These are phyloP conservation scores for Euproctis similis DNA, from an alignment of 2,888 invertebrate species.

Conservation along the genomic window DNA sequence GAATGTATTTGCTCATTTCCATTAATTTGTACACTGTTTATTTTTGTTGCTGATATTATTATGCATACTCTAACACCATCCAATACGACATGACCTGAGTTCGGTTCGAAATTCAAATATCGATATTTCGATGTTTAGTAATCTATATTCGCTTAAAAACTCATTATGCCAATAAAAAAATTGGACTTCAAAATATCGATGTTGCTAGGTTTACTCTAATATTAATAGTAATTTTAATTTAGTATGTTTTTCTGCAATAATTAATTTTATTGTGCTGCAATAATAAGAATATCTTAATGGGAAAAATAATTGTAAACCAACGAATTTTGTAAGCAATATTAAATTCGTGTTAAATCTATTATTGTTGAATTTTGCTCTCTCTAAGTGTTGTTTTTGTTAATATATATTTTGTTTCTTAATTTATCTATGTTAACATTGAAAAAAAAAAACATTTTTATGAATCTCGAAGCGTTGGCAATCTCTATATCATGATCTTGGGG, in stretches of 20 bases:
- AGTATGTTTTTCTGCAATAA: slow-evolving; percentile 39
- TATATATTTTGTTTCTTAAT: slow-evolving; percentile 13
- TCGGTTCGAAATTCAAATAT: slow-evolving; percentile 12
- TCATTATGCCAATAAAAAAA: not conserved
- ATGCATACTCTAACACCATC: too few species aligned
- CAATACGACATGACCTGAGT: slow-evolving; percentile 58
- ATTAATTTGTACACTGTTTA: slow-evolving; percentile 25
- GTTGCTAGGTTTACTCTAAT: slow-evolving; percentile 5
- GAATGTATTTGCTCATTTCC: slow-evolving; percentile 43
- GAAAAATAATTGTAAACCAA: slow-evolving; percentile 38
- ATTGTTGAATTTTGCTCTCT: slow-evolving; percentile 30
- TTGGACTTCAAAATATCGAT: slow-evolving; percentile 7
- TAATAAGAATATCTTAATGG: slow-evolving; percentile 24
- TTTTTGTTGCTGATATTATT: slow-evolving; percentile 27
- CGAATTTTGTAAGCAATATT: slow-evolving; percentile 68
- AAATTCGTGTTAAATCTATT: slow-evolving; percentile 21
- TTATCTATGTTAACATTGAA: too few species aligned
- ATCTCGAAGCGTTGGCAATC: slow-evolving; percentile 29
- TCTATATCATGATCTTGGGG: slow-evolving; percentile 54
- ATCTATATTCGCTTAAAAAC: not conserved
- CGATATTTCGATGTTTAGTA: slow-evolving; percentile 6
- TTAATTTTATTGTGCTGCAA: slow-evolving; percentile 33
- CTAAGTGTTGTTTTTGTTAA: slow-evolving; percentile 24
- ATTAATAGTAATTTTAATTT: slow-evolving; percentile 17
- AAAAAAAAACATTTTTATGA: too few species aligned